These are phyloP conservation scores for Fabriciana adippe DNA, from an alignment of 2,888 invertebrate species.

Conservation along the genomic window DNA sequence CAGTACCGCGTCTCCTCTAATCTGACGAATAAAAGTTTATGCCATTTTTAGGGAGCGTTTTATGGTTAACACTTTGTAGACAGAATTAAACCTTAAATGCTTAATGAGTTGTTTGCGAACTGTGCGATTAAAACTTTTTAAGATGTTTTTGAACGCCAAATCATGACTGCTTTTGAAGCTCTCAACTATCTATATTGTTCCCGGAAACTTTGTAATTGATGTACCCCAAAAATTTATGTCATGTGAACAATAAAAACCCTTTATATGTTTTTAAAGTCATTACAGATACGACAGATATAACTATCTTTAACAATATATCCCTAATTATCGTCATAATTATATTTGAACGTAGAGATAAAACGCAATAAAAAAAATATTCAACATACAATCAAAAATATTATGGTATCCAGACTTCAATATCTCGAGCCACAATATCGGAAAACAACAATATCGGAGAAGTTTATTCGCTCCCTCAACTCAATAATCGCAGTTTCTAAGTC, in stretches of 20 bases:
- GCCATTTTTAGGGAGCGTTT: constrained; percentile 73
- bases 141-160: constrained; percentile 55
- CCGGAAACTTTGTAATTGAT: too few relatives aligned
- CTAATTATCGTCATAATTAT: neutral
- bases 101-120: constrained; percentile 64
- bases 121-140: constrained; percentile 68
- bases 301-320: neutral
- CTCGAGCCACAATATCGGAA: constrained; percentile 36
- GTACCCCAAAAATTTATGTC: too few relatives aligned
- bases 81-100: constrained; percentile 72
- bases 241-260: too few relatives aligned
- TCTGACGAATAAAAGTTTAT: constrained; percentile 77
- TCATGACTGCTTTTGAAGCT: constrained; percentile 32
- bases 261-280: neutral
- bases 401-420: constrained; percentile 11
- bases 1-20: constrained; percentile 65
- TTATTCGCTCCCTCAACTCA: constrained; percentile 49
- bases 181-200: constrained; percentile 1
- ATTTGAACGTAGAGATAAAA: neutral
- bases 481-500: constrained; percentile 65
- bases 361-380: neutral
- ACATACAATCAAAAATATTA: constrained; percentile 2
- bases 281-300: neutral
- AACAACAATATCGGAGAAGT: constrained; percentile 44
- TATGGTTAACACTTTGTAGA: constrained; percentile 72